phyloP scores from a whole-genome alignment of 2,797 vertebrate genomes.

The Catamblyrhynchus diadema region DNA sequence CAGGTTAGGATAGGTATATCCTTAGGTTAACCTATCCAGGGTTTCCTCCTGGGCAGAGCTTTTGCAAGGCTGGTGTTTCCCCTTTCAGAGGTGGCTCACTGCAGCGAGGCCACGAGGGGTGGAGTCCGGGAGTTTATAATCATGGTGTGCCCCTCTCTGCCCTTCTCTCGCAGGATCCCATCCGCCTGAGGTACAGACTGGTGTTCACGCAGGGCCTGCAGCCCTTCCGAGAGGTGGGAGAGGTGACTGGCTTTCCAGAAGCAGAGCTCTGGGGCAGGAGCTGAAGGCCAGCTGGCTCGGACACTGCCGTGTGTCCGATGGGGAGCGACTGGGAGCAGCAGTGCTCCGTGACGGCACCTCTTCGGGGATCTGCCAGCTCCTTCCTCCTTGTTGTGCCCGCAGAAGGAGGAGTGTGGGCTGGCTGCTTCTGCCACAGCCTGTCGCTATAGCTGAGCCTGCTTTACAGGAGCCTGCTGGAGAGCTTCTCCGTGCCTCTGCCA shows the following conservation, averaged over 20 bases:
- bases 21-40: neutral
- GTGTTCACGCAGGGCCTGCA: conserved; percentile 75
- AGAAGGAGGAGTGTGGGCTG: neutral
- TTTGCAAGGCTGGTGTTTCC: fast-evolving
- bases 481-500: neutral
- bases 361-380: fast-evolving
- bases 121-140: neutral
- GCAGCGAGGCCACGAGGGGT: neutral
- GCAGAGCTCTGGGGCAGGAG: conserved; percentile 67
- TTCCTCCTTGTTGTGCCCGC: neutral
- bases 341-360: fast-evolving
- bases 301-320: neutral
- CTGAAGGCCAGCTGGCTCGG: neutral
- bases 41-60: neutral
- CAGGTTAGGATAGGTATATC: too few species aligned
- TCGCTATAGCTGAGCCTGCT: neutral
- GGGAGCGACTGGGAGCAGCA: neutral
- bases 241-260: conserved; percentile 80
- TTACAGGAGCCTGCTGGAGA: neutral
- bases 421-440: neutral
- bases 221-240: conserved; percentile 73
- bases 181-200: conserved; percentile 82
- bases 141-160: neutral
- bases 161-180: conserved; percentile 67
- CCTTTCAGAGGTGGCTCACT: neutral